Evolutionary conservation across 1,140 invertebrate genomes (phyloP).

Genomic region (Trachymyrmex septentrionalis): DNA sequence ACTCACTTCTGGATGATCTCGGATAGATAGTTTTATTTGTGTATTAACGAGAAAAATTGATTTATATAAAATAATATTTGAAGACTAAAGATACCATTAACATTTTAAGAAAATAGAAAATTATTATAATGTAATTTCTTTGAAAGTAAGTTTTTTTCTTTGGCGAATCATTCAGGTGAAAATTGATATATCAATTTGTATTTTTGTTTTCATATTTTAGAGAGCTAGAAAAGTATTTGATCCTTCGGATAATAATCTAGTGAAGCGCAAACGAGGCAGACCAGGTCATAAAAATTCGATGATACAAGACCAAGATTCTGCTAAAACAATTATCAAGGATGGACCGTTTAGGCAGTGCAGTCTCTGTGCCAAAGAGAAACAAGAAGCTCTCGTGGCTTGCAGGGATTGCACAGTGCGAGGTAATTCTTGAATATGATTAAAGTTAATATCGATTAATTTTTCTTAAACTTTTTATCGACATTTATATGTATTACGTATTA

Average conservation of each 20-base stretch:
- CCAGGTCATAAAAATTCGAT: slow-evolving; percentile 86
- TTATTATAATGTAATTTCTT: neutral
- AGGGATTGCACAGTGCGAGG: slow-evolving; percentile 93
- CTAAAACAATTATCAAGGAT: slow-evolving; percentile 82
- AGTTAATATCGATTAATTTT: neutral
- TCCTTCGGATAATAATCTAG: slow-evolving; percentile 92
- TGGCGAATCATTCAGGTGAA: too few relatives aligned
- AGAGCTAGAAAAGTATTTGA: slow-evolving; percentile 92
- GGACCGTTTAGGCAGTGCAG: slow-evolving; percentile 86
- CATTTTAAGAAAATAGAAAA: neutral
- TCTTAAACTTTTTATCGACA: neutral
- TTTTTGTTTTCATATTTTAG: slow-evolving; percentile 71
- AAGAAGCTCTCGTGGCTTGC: slow-evolving; percentile 91
- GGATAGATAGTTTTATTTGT: neutral
- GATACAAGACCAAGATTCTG: slow-evolving; percentile 80
- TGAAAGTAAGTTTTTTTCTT: neutral
- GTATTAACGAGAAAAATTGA: too few relatives aligned
- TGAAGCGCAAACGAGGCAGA: slow-evolving; percentile 89
- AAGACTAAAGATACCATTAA: neutral
- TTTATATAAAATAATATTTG: too few relatives aligned
- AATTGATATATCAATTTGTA: neutral
- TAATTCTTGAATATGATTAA: slow-evolving; percentile 79
- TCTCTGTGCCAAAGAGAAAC: slow-evolving; percentile 84
- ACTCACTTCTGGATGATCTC: neutral
- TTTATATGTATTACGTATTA: neutral